Conservation (phyloP, 2,888 invertebrate genomes). For the Latheticus oryzae region DNA sequence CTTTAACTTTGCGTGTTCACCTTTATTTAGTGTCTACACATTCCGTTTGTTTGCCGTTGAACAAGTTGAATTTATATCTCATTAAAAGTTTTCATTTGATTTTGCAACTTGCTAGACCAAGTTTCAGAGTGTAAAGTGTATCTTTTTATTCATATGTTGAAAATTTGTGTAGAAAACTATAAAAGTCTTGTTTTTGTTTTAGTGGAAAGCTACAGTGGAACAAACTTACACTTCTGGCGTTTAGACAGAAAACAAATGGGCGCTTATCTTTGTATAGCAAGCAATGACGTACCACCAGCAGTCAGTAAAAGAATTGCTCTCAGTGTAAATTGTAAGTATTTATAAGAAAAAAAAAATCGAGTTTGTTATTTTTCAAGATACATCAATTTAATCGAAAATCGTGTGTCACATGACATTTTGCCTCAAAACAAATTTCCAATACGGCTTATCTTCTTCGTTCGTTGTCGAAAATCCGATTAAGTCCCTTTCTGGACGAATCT, state of each 20-base stretch:
- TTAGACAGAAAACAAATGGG: slow-evolving; percentile 92
- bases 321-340: slow-evolving; percentile 88
- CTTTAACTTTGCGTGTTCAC: slow-evolving; percentile 12
- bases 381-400: no score
- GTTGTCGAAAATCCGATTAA: slow-evolving; percentile 7
- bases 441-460: no score
- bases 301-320: slow-evolving; percentile 90
- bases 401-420: no score
- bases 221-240: slow-evolving; percentile 78
- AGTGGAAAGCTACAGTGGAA: slow-evolving; percentile 84
- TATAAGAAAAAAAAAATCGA: not conserved
- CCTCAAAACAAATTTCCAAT: no score
- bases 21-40: slow-evolving; percentile 20
- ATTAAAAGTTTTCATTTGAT: slow-evolving; percentile 38
- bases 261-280: slow-evolving; percentile 90
- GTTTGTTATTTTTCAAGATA: no score
- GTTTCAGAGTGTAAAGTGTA: not conserved
- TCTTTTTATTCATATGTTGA: slow-evolving; percentile 6
- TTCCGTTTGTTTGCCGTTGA: slow-evolving; percentile 17
- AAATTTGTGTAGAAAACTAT: slow-evolving; percentile 2
- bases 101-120: slow-evolving; percentile 14
- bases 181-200: slow-evolving; percentile 48
- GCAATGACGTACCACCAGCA: slow-evolving; percentile 91
- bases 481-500: not conserved
- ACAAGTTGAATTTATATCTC: slow-evolving; percentile 26